Evolutionary conservation across 2,113 vertebrate genomes (phyloP), one percentile per base, ranked within the genome.

Genomic region (Chaetodon auriga): DNA sequence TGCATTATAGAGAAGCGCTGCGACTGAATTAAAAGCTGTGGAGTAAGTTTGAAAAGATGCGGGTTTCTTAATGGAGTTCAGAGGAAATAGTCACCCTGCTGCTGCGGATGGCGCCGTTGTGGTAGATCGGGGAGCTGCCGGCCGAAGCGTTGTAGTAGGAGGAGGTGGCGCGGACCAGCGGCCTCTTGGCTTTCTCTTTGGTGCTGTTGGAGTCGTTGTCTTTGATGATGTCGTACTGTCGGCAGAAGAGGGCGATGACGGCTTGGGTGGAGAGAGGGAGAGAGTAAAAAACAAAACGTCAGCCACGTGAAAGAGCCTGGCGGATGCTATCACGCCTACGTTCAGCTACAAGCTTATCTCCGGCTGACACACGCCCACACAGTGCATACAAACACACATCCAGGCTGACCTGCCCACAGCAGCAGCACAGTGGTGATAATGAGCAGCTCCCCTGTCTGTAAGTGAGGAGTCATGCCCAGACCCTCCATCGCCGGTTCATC

Each of bases 151-250:
- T 94, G 0, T 95, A 97, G 87, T 96, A 96, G 85, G 96, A 96
- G 2, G 97, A 96, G 0, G 97, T 94, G 93, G 97, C 96, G 15
- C 96, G 97, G 43, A 96, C 97, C 0, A 97, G 97, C 46, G 96
- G 95, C 0, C 97, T 95, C 91, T 99, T 99, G 60, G 94, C 90
- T 89, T 99, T 99, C 83, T 99, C 97, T 90, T 98, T 98, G 90
- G 95, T 96, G 89, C 96, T 95, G 92, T 95, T 98, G 87, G 97
- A 97, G 90, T 99, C 97, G 0, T 97, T 99, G 93, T 99, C 97
- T 90, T 99, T 99, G 94, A 99, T 99, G 94, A 99, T 97, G 90
- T 99, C 97, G 19, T 99, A 99, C 81, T 99, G 98, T 75, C 96
- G 96, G 95, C 98, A 99, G 96, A 99, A 99, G 43, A 98, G 96